A percentile compares a stretch with the other conserved stretches of the same genome.
These are phyloP conservation scores for Turdus rufiventris DNA, from an alignment of 2,113 vertebrate genomes.

Conservation along the genomic window DNA sequence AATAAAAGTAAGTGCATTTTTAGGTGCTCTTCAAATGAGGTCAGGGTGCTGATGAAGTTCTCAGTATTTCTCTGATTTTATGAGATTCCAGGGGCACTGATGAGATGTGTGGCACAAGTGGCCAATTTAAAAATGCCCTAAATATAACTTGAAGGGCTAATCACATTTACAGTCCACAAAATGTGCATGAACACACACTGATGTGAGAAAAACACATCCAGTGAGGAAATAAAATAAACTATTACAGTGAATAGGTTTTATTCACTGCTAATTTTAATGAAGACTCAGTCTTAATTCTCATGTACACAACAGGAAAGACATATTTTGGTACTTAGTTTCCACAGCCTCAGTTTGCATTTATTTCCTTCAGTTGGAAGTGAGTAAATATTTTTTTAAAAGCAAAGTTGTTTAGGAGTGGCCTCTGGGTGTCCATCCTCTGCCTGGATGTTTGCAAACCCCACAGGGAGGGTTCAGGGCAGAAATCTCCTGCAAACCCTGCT, in stretches of 20 bases:
- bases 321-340: not conserved
- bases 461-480: not conserved
- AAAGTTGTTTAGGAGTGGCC: not conserved
- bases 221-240: not conserved
- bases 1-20: slow-evolving; percentile 1
- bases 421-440: not conserved
- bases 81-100: not conserved
- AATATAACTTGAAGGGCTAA: not conserved
- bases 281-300: not conserved
- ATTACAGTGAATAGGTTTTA: not conserved
- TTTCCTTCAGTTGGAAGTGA: not conserved
- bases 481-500: not conserved
- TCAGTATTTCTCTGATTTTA: not conserved
- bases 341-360: not conserved
- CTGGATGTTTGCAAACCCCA: not conserved
- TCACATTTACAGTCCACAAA: not conserved
- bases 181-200: not conserved
- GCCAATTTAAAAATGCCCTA: not conserved
- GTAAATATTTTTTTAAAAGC: not conserved
- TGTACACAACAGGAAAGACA: not conserved
- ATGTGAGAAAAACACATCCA: not conserved
- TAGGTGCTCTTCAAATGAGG: not conserved
- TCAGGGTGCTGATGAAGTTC: not conserved
- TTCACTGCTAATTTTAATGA: not conserved
- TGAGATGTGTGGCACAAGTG: not conserved